Evolutionary conservation across 2,888 invertebrate genomes (phyloP).

Genomic region (Calameuta idolon): DNA sequence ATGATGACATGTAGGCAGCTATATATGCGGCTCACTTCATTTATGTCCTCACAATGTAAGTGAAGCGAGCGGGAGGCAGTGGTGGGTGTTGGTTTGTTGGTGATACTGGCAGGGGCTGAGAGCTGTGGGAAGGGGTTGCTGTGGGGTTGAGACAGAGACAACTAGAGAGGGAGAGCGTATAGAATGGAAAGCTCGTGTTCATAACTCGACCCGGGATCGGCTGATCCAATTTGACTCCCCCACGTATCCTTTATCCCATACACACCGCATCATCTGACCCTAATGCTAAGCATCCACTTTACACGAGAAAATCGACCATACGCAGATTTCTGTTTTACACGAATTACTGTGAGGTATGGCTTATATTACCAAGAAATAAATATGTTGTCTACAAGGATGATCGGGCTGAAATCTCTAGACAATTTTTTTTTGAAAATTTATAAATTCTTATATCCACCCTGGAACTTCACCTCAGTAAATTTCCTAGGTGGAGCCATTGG

Average conservation of each 20-base stretch:
- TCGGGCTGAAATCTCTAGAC: neutral
- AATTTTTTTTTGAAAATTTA: neutral
- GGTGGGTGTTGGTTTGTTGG: neutral
- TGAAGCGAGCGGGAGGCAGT: neutral
- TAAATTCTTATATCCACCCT: neutral
- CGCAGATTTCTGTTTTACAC: neutral
- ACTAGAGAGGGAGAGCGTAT: neutral
- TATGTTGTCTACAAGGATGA: neutral
- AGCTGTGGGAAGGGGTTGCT: neutral
- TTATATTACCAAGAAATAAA: neutral
- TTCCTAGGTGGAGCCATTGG: neutral
- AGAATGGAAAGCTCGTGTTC: slow-evolving; percentile 33
- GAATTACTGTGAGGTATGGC: neutral
- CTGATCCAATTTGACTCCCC: slow-evolving; percentile 50
- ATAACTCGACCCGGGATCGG: slow-evolving; percentile 50
- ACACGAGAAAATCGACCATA: neutral
- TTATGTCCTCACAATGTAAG: slow-evolving; percentile 16
- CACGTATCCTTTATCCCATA: neutral
- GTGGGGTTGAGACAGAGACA: neutral
- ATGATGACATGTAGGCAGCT: slow-evolving; percentile 7
- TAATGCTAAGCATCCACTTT: neutral
- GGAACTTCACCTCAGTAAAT: neutral
- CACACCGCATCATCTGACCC: slow-evolving; percentile 7
- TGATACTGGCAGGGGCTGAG: neutral
- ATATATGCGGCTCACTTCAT: slow-evolving; percentile 14